Evolutionary conservation across 2,888 invertebrate species (phyloP).

Genomic region (Trissoscelio sp.): DNA sequence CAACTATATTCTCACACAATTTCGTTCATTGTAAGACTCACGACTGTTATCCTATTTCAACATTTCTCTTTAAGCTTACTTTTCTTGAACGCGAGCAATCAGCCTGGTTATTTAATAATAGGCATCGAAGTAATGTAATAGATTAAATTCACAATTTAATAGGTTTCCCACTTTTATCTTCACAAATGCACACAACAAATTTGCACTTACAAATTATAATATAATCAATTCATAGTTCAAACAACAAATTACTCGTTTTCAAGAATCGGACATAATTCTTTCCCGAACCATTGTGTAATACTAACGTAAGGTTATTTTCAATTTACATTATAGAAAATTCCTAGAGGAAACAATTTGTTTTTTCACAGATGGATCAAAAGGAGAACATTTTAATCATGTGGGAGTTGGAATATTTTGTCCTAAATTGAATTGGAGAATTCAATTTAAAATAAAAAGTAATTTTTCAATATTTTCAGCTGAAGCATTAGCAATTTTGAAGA

Average conservation of each 20-base stretch:
- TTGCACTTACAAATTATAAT: constrained; percentile 17
- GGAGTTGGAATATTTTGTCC: background rate
- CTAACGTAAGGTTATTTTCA: too few relatives aligned
- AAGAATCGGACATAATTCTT: too few relatives aligned
- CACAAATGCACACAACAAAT: constrained; percentile 2
- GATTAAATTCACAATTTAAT: background rate
- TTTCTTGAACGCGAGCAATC: background rate
- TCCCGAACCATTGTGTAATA: too few relatives aligned
- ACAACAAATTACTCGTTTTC: too few relatives aligned
- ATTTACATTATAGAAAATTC: too few relatives aligned
- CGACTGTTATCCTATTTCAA: background rate
- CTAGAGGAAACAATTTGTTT: constrained; percentile 7
- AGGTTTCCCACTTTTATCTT: too few relatives aligned
- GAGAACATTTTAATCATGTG: background rate
- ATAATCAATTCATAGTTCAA: too few relatives aligned
- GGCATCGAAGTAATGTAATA: constrained; percentile 3
- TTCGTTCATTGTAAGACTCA: background rate
- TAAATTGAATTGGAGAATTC: background rate
- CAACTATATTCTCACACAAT: constrained; percentile 21
- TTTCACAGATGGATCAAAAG: constrained; percentile 29
- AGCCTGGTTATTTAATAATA: constrained; percentile 1
- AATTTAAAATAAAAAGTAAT: background rate
- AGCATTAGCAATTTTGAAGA: constrained; percentile 15
- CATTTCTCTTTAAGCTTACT: background rate
- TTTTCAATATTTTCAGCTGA: constrained; percentile 36